Conservation (phyloP, 2,797 vertebrate species). For the Bucorvus abyssinicus region DNA sequence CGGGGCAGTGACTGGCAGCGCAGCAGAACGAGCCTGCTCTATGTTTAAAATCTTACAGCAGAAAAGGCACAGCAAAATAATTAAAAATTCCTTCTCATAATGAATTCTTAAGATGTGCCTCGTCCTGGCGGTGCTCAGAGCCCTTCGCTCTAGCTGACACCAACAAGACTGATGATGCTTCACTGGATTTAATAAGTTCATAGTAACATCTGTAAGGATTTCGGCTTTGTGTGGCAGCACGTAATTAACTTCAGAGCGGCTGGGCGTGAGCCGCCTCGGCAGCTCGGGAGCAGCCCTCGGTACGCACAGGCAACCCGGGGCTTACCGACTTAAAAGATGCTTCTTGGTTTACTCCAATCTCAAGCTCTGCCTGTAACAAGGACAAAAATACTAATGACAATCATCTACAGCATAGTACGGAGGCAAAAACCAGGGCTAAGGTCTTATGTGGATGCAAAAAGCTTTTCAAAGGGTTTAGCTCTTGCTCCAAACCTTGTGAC, state of each 20-base stretch:
- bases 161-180: not conserved
- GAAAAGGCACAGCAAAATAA: not conserved
- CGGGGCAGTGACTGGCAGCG: not conserved
- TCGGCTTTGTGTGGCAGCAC: not conserved
- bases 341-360: not conserved
- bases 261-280: not conserved
- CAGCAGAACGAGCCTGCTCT: not conserved
- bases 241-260: not conserved
- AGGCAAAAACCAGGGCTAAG: not conserved
- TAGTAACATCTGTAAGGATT: not conserved
- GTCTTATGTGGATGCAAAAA: not conserved
- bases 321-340: not conserved
- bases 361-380: not conserved
- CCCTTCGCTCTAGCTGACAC: not conserved
- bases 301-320: not conserved
- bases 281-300: not conserved
- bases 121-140: not conserved
- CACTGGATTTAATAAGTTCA: not conserved
- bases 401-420: not conserved
- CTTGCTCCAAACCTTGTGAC: not conserved
- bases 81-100: not conserved
- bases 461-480: not conserved
- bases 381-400: not conserved
- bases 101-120: not conserved
- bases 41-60: not conserved